Evolutionary conservation across 2,797 vertebrate species (phyloP), one percentile per base, ranked within the genome.

Genomic region (Melanogrammus aeglefinus): DNA sequence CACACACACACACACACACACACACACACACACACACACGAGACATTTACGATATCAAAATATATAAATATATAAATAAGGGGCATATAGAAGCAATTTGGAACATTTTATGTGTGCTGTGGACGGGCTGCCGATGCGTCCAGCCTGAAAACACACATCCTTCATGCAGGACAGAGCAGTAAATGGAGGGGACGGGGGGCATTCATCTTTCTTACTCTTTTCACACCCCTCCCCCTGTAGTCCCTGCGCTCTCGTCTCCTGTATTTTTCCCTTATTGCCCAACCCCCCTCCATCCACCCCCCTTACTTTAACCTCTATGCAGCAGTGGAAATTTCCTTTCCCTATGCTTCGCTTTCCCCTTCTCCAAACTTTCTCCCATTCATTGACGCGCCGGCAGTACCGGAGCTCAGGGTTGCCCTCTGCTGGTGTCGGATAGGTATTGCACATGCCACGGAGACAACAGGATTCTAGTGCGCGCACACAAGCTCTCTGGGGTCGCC

Each of bases 261-360:
- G 90, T 88, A 89, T 87, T 91, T 89, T 90, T 91, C 90, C 88
- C 79, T 89, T 84, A 88, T 83, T 88, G 83, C 80, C 76, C 82
- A 85, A 75, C 47, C 57, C 76, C 76, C 77, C 83, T 70, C 76
- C 82, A 85, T 76, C 47, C 57, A 74, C 76, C 76, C 77, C 83
- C 69, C 77, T 86, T 81, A 92, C 85, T 87, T 89, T 88, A 92
- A 91, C 88, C 90, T 91, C 88, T 82, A 82, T 92, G 91, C 93
- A 88, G 93, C 94, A 94, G 91, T 94, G 94, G 93, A 95, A 95
- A 92, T 93, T 94, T 93, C 92, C 94, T 83, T 83, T 86, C 85
- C 74, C 73, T 78, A 76, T 86, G 27, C 79, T 35, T 1, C 74
- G 12, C 74, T 44, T 86, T 47, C 74, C 16, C 74, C 41, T 86